phyloP scores from a whole-genome alignment of 1,140 invertebrate genomes.

The Lethrus apterus region DNA sequence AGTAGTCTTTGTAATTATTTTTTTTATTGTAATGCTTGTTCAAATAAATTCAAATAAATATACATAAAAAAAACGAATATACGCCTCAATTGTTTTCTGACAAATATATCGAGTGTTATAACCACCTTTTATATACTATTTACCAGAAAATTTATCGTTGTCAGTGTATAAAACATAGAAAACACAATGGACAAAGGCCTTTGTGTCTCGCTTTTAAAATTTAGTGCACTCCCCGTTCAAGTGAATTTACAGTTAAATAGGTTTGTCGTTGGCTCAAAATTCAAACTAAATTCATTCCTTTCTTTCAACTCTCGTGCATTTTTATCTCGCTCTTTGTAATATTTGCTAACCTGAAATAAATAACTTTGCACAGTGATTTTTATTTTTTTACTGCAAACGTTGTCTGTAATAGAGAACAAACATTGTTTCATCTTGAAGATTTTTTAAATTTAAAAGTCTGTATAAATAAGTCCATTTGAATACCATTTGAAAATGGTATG shows the following conservation, averaged over 20 bases:
- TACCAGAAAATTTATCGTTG: slow-evolving; percentile 14
- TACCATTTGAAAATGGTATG: no score
- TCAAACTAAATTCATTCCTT: slow-evolving; percentile 5
- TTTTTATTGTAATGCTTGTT: no score
- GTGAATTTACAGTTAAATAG: slow-evolving; percentile 8
- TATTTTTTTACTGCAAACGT: background rate
- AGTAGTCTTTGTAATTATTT: no score
- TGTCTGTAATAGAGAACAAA: no score
- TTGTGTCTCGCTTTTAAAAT: slow-evolving; percentile 10
- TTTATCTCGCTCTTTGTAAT: slow-evolving; percentile 1
- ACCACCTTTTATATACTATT: no score
- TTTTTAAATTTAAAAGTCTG: background rate
- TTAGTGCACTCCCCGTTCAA: no score
- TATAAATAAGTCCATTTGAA: background rate
- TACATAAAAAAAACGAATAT: no score
- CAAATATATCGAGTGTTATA: no score
- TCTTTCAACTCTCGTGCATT: background rate
- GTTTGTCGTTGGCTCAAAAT: slow-evolving; percentile 7
- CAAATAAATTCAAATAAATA: no score
- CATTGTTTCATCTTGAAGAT: background rate
- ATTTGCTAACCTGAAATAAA: slow-evolving; percentile 11
- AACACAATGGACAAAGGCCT: slow-evolving; percentile 4
- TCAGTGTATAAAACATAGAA: slow-evolving; percentile 5
- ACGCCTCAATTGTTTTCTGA: no score
- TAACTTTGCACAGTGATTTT: slow-evolving; percentile 1